Base-by-base conservation (phyloP, 37 sponge, comb jelly and placozoan species). In the Hormiphora californensis region DNA sequence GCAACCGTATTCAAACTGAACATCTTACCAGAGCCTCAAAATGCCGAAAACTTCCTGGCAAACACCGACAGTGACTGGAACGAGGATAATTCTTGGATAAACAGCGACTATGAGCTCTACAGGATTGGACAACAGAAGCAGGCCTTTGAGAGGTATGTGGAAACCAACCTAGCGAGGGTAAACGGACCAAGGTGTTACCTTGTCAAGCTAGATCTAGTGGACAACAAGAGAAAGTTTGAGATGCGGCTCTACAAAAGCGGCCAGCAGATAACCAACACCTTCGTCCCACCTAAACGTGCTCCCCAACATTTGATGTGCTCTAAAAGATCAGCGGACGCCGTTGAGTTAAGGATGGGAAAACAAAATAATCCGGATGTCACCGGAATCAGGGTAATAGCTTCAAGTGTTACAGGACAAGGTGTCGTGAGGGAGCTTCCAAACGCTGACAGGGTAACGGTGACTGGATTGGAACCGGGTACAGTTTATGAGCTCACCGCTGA, bases 361-460 rank as follows among this genome's bases (percentile, higher is more conserved):
- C 9, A 73, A 2, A 73, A 32, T 11, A 22, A 73, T 41, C 46
- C 3, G 4, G 81, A 73, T 73, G 81, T 73, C 2, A 40, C 81
- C 17, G 81, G 81, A 22, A 40, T 73, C 17, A 36, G n/a, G 25
- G 81, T 73, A 0, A 73, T 23, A 57, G 59, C n/a, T n/a, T n/a
- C n/a, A n/a, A n/a, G n/a, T n/a, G n/a, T n/a, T n/a, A n/a, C n/a
- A n/a, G n/a, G n/a, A n/a, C n/a, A n/a, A n/a, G n/a, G n/a, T n/a
- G n/a, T n/a, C n/a, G n/a, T n/a, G n/a, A n/a, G n/a, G n/a, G n/a
- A n/a, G n/a, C n/a, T n/a, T n/a, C n/a, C n/a, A n/a, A n/a, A n/a
- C n/a, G n/a, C n/a, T n/a, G n/a, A n/a, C n/a, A n/a, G n/a, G n/a
- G n/a, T n/a, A n/a, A n/a, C n/a, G n/a, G n/a, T n/a, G n/a, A n/a